A percentile compares a stretch with the other conserved stretches of the same genome.
These are phyloP conservation scores for Oxystoma pomonae DNA, from an alignment of 2,888 invertebrate genomes.

Conservation along the genomic window DNA sequence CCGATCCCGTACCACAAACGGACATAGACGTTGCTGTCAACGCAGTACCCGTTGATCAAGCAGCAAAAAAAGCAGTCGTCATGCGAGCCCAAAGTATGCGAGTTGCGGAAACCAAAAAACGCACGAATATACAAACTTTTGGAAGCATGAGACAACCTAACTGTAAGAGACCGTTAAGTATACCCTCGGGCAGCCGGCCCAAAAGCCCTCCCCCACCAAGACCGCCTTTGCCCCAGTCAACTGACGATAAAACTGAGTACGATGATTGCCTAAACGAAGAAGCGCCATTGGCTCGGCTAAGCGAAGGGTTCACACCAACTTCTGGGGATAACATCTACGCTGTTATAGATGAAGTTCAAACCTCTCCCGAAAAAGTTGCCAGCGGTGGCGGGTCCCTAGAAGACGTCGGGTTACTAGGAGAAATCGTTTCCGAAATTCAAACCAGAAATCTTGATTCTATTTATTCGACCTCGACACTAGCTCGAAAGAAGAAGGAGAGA, in stretches of 20 bases:
- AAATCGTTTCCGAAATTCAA: conserved; percentile 85
- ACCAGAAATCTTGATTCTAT: conserved; percentile 83
- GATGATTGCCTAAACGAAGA: conserved; percentile 74
- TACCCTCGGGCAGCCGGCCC: conserved; percentile 63
- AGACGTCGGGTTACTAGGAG: conserved; percentile 75
- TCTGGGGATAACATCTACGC: conserved; percentile 77
- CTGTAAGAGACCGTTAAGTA: conserved; percentile 68
- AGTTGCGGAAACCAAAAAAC: conserved; percentile 46
- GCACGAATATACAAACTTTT: conserved; percentile 68
- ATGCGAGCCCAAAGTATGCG: conserved; percentile 82
- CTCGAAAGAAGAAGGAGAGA: conserved; percentile 56
- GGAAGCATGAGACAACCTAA: conserved; percentile 77
- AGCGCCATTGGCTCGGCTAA: conserved; percentile 59
- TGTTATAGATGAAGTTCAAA: conserved; percentile 75
- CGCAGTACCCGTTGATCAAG: conserved; percentile 57
- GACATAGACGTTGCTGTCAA: conserved; percentile 59
- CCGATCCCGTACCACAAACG: conserved; percentile 73
- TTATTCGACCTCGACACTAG: conserved; percentile 73
- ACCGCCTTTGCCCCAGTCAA: conserved; percentile 50
- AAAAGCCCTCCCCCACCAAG: conserved; percentile 73
- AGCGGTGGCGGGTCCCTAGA: conserved; percentile 50
- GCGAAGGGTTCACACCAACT: conserved; percentile 55
- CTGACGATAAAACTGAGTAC: conserved; percentile 61
- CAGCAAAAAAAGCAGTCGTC: conserved; percentile 56
- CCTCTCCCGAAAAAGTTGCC: conserved; percentile 37